These are phyloP conservation scores for Saguinus midas DNA, from an alignment of 2,113 vertebrate species.

Conservation along the genomic window DNA sequence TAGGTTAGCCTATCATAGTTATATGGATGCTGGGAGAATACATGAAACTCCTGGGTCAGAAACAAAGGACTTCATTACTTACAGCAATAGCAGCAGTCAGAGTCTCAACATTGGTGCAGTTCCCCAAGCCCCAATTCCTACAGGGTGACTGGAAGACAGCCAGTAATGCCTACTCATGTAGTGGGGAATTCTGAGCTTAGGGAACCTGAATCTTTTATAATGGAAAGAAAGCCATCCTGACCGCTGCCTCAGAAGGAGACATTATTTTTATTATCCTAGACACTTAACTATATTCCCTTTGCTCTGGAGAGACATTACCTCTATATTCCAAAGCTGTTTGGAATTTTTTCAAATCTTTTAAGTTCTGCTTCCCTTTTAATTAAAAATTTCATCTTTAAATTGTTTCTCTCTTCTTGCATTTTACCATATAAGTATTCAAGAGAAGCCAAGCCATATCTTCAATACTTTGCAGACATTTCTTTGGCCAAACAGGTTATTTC, in stretches of 20 bases:
- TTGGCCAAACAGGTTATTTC: neutral
- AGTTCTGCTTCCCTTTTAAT: neutral
- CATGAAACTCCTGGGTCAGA: neutral
- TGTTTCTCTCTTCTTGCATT: neutral
- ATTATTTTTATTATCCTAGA: neutral
- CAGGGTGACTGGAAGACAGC: neutral
- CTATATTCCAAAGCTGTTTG: conserved; percentile 1
- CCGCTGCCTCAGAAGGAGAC: neutral
- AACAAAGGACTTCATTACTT: neutral
- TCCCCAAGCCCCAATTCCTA: neutral
- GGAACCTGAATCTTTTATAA: neutral
- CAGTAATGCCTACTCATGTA: neutral
- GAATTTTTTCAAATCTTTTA: neutral
- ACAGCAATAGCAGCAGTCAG: neutral
- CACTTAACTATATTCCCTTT: neutral
- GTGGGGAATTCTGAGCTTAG: neutral
- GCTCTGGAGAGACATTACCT: neutral
- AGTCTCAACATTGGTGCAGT: neutral
- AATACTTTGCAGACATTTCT: neutral
- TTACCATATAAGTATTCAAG: neutral
- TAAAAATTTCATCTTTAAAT: conserved; percentile 34
- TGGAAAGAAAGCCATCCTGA: neutral
- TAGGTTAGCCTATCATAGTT: neutral
- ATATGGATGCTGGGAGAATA: neutral
- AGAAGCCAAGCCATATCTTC: neutral